These are phyloP conservation scores for Chrysomela aeneicollis DNA, from an alignment of 2,888 invertebrate species.

Conservation along the genomic window DNA sequence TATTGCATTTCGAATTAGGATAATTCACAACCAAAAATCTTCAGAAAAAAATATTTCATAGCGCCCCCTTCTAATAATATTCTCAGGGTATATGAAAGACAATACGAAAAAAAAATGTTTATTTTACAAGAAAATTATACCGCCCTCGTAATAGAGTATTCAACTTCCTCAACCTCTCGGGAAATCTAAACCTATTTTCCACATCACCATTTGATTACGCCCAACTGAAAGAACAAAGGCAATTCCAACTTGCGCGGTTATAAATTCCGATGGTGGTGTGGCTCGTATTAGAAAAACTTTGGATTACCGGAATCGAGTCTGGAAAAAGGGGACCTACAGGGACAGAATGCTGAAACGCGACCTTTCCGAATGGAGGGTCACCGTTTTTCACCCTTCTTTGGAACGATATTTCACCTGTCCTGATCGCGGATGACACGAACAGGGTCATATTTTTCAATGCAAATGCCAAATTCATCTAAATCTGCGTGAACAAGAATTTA, in stretches of 20 bases:
- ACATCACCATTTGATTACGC: slow-evolving; percentile 39
- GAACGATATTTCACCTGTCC: neutral
- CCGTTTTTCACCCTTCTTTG: neutral
- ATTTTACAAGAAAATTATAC: neutral
- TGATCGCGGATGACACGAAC: slow-evolving; percentile 16
- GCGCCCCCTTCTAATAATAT: too few species aligned
- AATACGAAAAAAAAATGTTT: too few species aligned
- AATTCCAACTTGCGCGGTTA: slow-evolving; percentile 36
- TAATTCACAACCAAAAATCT: too few species aligned
- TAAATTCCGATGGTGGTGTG: slow-evolving; percentile 26
- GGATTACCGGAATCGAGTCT: slow-evolving; percentile 30
- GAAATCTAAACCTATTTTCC: slow-evolving; percentile 41
- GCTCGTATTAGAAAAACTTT: slow-evolving; percentile 30
- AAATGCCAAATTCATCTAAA: neutral
- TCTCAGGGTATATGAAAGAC: too few species aligned
- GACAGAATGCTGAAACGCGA: too few species aligned
- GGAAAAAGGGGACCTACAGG: neutral
- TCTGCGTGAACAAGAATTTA: neutral
- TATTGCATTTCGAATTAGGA: too few species aligned
- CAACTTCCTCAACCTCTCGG: slow-evolving; percentile 37
- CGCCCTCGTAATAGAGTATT: slow-evolving; percentile 27
- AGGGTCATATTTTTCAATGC: slow-evolving; percentile 12
- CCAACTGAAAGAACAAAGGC: slow-evolving; percentile 40
- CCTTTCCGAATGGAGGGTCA: too few species aligned
- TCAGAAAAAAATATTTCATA: too few species aligned